A percentile compares a stretch with the other conserved stretches of the same genome.
Conservation (phyloP, 2,888 invertebrate species). For the Hedychridium roseum region DNA sequence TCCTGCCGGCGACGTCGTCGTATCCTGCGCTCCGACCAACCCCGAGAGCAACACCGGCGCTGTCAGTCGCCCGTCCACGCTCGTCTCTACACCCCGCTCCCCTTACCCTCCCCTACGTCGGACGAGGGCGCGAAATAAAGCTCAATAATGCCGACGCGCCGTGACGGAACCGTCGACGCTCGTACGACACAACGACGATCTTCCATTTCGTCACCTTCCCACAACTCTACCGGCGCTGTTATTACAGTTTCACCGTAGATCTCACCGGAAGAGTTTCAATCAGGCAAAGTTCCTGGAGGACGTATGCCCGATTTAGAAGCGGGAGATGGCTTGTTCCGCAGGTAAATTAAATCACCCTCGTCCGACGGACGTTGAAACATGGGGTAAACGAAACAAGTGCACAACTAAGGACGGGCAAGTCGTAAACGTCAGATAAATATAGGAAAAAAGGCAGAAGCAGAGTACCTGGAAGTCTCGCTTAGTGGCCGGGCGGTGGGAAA, state of each 20-base stretch:
- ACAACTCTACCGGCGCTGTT: no score
- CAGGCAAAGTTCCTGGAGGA: not conserved
- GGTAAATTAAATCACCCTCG: no score
- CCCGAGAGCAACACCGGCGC: slow-evolving; percentile 29
- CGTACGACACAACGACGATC: no score
- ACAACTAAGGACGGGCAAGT: slow-evolving; percentile 11
- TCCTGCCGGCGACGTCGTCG: slow-evolving; percentile 44
- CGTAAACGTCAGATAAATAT: slow-evolving; percentile 23
- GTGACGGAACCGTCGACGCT: slow-evolving; percentile 20
- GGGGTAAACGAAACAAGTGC: slow-evolving; percentile 7
- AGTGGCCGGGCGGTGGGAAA: slow-evolving; percentile 59
- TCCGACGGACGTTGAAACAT: no score
- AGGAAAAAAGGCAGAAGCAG: slow-evolving; percentile 15
- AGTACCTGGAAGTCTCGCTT: slow-evolving; percentile 23
- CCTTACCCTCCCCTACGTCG: slow-evolving; percentile 12
- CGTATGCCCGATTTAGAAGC: not conserved
- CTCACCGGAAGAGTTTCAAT: not conserved
- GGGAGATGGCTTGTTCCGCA: no score
- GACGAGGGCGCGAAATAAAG: slow-evolving; percentile 43
- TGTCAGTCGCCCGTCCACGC: slow-evolving; percentile 36
- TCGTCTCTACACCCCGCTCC: slow-evolving; percentile 1
- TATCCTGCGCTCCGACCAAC: slow-evolving; percentile 34
- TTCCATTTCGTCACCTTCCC: no score
- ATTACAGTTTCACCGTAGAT: not conserved
- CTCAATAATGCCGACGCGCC: slow-evolving; percentile 50